Percentiles rank a stretch among this genome's conserved stretches.
These are phyloP conservation scores for Palloptera scutellata DNA, from an alignment of 2,888 invertebrate species.

Conservation along the genomic window DNA sequence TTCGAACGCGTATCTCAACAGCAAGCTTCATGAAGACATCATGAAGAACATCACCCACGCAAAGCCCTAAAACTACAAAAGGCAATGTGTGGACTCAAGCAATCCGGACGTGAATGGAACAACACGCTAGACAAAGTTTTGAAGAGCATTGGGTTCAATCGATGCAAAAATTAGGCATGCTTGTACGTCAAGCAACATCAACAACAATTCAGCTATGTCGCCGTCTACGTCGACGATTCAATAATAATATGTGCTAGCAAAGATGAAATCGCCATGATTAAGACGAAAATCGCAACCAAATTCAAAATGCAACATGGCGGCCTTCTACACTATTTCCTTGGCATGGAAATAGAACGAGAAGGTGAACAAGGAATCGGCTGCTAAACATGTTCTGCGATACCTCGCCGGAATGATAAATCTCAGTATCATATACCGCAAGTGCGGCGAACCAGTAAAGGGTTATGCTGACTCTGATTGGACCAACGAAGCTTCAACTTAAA, in stretches of 20 bases:
- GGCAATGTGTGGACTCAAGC: slow-evolving; percentile 27
- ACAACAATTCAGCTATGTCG: not conserved
- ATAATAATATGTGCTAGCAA: not conserved
- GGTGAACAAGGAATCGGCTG: slow-evolving; percentile 24
- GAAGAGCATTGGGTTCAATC: slow-evolving; percentile 19
- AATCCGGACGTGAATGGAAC: slow-evolving; percentile 32
- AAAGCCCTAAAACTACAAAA: slow-evolving; percentile 29
- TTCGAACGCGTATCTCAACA: slow-evolving; percentile 21
- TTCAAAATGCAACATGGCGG: slow-evolving; percentile 16
- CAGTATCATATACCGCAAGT: slow-evolving; percentile 15
- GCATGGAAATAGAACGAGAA: slow-evolving; percentile 13
- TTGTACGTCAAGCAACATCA: slow-evolving; percentile 13
- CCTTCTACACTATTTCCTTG: slow-evolving; percentile 10
- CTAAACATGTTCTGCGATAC: slow-evolving; percentile 35
- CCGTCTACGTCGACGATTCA: slow-evolving; percentile 20
- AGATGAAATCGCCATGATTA: slow-evolving; percentile 3
- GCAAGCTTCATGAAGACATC: slow-evolving; percentile 9
- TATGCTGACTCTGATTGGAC: slow-evolving; percentile 39
- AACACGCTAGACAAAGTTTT: slow-evolving; percentile 25
- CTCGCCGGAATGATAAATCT: slow-evolving; percentile 12
- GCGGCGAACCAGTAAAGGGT: slow-evolving; percentile 4
- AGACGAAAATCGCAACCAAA: slow-evolving; percentile 1
- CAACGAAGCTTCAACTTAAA: slow-evolving; percentile 13
- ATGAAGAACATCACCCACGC: slow-evolving; percentile 38
- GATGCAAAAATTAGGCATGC: slow-evolving; percentile 14